phyloP scores from a whole-genome alignment of 2,888 invertebrate species.

The Phortica magna region DNA sequence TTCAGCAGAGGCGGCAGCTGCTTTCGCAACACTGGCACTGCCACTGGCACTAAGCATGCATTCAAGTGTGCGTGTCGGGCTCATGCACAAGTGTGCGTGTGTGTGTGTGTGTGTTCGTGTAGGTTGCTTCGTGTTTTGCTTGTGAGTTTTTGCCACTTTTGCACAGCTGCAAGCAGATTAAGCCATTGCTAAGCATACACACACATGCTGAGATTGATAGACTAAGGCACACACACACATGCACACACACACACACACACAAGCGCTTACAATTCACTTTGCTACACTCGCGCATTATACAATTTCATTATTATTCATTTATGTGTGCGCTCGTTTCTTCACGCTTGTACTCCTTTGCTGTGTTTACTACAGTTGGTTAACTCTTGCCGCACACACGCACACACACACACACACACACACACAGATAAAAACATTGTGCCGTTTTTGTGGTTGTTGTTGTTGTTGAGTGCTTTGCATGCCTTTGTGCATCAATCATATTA shows the following conservation, averaged over 20 bases:
- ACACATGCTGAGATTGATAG: not conserved
- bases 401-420: not conserved
- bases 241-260: not conserved
- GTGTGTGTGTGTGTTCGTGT: not conserved
- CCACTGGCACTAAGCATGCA: no score
- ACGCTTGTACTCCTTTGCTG: not conserved
- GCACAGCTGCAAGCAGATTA: slow-evolving; percentile 12
- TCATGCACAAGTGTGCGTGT: not conserved
- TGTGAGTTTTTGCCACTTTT: not conserved
- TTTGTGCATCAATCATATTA: slow-evolving; percentile 20
- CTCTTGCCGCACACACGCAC: not conserved
- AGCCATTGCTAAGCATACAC: not conserved
- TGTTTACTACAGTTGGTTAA: not conserved
- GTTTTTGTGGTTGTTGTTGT: not conserved
- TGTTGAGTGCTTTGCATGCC: slow-evolving; percentile 2
- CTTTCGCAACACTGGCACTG: no score
- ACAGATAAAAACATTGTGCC: no score
- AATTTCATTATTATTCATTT: slow-evolving; percentile 25
- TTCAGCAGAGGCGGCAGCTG: no score
- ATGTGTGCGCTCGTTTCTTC: not conserved
- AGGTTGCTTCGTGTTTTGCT: no score
- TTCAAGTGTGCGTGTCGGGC: not conserved
- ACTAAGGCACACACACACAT: not conserved
- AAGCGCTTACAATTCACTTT: not conserved
- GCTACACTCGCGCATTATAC: not conserved